These are phyloP conservation scores for Puffinus mauretanicus DNA, from an alignment of 2,113 vertebrate species.

Conservation along the genomic window DNA sequence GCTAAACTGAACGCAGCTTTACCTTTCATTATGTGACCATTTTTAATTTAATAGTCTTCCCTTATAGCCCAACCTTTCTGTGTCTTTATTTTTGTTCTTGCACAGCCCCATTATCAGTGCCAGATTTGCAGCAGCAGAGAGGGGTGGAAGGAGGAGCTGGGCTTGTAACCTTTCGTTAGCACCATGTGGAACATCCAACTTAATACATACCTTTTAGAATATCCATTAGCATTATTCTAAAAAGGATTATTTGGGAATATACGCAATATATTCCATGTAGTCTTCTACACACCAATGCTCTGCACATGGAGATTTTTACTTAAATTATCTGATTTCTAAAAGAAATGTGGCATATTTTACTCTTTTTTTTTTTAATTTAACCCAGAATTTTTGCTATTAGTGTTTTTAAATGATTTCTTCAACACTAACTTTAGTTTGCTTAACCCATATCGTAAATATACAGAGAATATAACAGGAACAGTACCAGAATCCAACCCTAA, in stretches of 20 bases:
- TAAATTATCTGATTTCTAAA: not conserved
- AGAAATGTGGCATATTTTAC: not conserved
- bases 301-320: not conserved
- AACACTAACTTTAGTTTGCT: not conserved
- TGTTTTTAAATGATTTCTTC: not conserved
- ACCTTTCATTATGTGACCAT: not conserved
- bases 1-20: not conserved
- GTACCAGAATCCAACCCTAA: not conserved
- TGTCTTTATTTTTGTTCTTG: not conserved
- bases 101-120: not conserved
- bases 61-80: not conserved
- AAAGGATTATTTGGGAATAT: not conserved
- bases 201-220: not conserved
- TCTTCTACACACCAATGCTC: not conserved
- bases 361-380: not conserved
- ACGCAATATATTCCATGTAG: not conserved
- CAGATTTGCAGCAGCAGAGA: not conserved
- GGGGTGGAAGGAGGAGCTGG: not conserved
- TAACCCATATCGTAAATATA: rapidly evolving
- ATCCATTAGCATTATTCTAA: not conserved
- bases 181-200: not conserved
- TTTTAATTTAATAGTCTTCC: not conserved
- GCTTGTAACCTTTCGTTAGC: not conserved
- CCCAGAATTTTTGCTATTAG: not conserved
- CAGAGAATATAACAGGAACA: not conserved